Conservation (phyloP, 2,797 vertebrate species). For the Enteromius radiatus region DNA sequence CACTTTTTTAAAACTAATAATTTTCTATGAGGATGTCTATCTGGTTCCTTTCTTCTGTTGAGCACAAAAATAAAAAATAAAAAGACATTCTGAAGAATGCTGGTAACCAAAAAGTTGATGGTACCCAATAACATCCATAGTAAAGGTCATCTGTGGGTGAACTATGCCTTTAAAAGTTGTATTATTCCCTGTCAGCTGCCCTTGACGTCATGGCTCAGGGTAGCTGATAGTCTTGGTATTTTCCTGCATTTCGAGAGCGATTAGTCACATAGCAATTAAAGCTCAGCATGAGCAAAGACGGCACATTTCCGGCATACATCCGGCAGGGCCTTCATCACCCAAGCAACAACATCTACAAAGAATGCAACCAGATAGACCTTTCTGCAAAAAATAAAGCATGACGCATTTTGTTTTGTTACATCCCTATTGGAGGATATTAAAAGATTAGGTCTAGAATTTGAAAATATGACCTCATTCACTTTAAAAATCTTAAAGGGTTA, state of each 20-base stretch:
- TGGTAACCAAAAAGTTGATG: too few relatives aligned
- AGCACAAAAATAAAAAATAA: too few relatives aligned
- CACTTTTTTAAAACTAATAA: too few relatives aligned
- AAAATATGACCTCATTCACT: not conserved
- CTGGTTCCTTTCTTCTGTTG: too few relatives aligned
- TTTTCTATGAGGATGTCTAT: too few relatives aligned
- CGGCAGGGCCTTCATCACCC: not conserved
- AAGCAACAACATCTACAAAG: not conserved
- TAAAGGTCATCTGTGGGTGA: not conserved
- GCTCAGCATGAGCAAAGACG: not conserved
- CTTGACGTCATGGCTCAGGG: not conserved
- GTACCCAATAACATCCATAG: not conserved
- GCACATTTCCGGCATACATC: slow-evolving; percentile 1
- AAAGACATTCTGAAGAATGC: too few relatives aligned
- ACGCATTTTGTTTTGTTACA: not conserved
- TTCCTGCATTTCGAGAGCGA: not conserved
- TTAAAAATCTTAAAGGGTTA: not conserved
- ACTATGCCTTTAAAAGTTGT: not conserved
- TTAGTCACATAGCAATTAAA: slow-evolving; percentile 10
- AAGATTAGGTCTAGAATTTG: not conserved
- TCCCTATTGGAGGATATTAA: not conserved
- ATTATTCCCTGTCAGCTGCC: not conserved
- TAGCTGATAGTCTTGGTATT: not conserved
- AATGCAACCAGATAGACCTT: not conserved
- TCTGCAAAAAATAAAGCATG: not conserved